Evolutionary conservation across 2,888 invertebrate genomes (phyloP).

Genomic region (Galeopsomyia nigrocyanea): DNA sequence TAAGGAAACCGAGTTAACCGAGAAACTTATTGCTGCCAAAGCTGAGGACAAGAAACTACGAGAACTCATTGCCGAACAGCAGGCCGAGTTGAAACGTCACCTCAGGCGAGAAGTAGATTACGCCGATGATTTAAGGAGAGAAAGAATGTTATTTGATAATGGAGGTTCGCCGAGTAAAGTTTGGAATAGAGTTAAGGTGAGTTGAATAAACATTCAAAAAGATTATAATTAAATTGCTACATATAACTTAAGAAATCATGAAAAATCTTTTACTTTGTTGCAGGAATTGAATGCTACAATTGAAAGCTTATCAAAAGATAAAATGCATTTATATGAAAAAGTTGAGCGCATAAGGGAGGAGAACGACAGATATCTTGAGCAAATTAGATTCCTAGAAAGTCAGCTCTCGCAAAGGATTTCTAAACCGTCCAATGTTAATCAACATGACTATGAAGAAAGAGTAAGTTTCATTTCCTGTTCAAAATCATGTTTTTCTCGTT

Average conservation of each 20-base stretch:
- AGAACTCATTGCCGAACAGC: slow-evolving; percentile 57
- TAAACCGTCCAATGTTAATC: slow-evolving; percentile 31
- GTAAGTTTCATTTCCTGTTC: slow-evolving; percentile 42
- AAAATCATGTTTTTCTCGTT: slow-evolving; percentile 18
- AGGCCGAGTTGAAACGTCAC: slow-evolving; percentile 52
- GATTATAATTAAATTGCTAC: neutral
- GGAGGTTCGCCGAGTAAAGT: slow-evolving; percentile 57
- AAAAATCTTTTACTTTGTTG: slow-evolving; percentile 8
- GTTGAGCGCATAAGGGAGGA: slow-evolving; percentile 57
- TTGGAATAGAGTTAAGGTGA: slow-evolving; percentile 66
- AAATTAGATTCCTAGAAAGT: slow-evolving; percentile 55
- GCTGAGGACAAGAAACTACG: slow-evolving; percentile 66
- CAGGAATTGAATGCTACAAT: slow-evolving; percentile 56
- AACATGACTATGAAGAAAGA: slow-evolving; percentile 62
- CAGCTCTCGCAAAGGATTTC: slow-evolving; percentile 48
- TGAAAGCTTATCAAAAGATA: slow-evolving; percentile 55
- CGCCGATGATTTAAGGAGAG: slow-evolving; percentile 52
- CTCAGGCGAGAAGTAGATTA: slow-evolving; percentile 54
- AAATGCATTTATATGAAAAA: slow-evolving; percentile 58
- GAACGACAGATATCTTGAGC: slow-evolving; percentile 54
- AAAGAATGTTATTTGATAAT: slow-evolving; percentile 65
- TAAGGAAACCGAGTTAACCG: slow-evolving; percentile 75
- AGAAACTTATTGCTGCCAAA: slow-evolving; percentile 63
- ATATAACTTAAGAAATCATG: neutral
- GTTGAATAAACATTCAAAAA: neutral